Percentiles rank a stretch among this genome's conserved stretches.
phyloP scores from a whole-genome alignment of 2,888 invertebrate genomes.

The Agrenia bidenticulata region DNA sequence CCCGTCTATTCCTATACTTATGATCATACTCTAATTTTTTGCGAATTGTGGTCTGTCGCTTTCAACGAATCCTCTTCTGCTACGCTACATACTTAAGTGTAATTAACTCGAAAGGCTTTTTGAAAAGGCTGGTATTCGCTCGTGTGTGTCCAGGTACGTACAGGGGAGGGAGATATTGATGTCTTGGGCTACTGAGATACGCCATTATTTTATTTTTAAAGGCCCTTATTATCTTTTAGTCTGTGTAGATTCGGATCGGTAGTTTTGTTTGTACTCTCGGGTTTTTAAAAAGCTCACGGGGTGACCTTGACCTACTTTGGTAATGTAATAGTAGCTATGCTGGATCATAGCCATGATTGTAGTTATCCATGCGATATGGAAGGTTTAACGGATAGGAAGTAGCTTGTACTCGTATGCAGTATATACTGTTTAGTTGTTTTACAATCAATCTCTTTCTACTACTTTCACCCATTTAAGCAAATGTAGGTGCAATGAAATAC shows the following conservation, averaged over 20 bases:
- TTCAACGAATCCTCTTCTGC: no score
- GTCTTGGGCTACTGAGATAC: neutral
- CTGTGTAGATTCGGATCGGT: constrained; percentile 4
- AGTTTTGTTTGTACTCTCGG: constrained; percentile 6
- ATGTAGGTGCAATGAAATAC: no score
- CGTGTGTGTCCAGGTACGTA: constrained; percentile 3
- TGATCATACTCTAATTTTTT: no score
- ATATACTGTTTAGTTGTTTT: no score
- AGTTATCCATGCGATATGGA: no score
- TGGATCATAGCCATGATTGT: constrained; percentile 15
- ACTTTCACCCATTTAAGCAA: no score
- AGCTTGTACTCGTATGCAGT: no score
- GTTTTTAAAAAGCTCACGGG: constrained; percentile 17
- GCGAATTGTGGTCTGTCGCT: no score
- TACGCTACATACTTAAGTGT: no score
- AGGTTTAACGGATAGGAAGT: no score
- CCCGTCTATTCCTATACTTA: no score
- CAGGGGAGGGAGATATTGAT: neutral
- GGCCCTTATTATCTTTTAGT: neutral
- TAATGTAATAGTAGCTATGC: neutral
- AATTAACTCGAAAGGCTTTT: neutral
- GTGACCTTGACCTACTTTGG: constrained; percentile 21
- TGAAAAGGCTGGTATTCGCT: neutral
- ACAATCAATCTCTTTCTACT: no score
- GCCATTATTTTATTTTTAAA: neutral